Evolutionary conservation across 2,888 invertebrate species (phyloP).

Genomic region (Morpho achilles): DNA sequence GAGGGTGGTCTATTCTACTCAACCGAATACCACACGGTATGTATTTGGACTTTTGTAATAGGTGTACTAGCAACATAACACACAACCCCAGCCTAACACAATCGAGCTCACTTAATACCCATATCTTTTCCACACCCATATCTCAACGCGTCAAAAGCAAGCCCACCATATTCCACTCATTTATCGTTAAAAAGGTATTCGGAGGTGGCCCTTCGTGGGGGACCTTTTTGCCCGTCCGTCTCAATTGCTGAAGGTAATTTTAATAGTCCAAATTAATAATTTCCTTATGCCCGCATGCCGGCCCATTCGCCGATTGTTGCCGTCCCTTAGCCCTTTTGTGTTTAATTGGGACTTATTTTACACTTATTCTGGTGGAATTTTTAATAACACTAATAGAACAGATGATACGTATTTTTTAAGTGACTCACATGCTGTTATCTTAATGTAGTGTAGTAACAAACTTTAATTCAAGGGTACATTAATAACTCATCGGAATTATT

Average conservation of each 20-base stretch:
- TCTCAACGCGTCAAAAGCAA: slow-evolving; percentile 30
- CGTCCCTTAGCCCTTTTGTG: slow-evolving; percentile 33
- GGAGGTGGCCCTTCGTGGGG: slow-evolving; percentile 28
- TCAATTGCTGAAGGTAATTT: slow-evolving; percentile 42
- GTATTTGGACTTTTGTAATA: no score
- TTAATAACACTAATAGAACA: slow-evolving; percentile 28
- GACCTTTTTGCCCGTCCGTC: slow-evolving; percentile 37
- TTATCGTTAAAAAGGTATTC: slow-evolving; percentile 37
- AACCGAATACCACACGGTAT: no score
- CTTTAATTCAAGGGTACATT: no score
- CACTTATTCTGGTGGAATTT: slow-evolving; percentile 35
- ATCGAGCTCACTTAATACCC: slow-evolving; percentile 6
- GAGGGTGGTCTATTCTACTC: no score
- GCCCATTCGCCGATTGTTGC: slow-evolving; percentile 30
- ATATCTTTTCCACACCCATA: slow-evolving; percentile 25
- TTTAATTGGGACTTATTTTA: slow-evolving; percentile 39
- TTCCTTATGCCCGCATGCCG: slow-evolving; percentile 40
- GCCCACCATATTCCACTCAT: slow-evolving; percentile 31
- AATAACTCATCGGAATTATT: no score
- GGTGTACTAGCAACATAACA: neutral
- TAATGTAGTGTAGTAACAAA: no score
- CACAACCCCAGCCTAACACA: slow-evolving; percentile 2
- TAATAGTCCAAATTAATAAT: slow-evolving; percentile 48
- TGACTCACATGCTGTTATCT: slow-evolving; percentile 1
- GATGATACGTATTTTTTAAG: slow-evolving; percentile 10